phyloP scores from a whole-genome alignment of 2,888 invertebrate genomes.

The Hipparchia semele region DNA sequence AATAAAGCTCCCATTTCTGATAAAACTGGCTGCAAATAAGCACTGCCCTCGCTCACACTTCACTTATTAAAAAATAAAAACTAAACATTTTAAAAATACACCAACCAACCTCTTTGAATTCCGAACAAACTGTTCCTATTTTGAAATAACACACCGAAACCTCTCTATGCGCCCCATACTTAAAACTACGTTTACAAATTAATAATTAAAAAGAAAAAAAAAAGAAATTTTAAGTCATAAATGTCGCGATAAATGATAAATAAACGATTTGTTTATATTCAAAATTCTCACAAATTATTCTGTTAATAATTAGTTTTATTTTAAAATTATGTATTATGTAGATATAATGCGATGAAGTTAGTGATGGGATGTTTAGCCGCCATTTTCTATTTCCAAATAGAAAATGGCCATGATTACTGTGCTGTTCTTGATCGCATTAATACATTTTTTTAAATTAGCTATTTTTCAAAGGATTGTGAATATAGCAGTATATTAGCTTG shows the following conservation, averaged over 20 bases:
- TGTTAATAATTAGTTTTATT: not conserved
- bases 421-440: no score
- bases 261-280: not conserved
- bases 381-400: no score
- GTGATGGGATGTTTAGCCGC: no score
- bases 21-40: slow-evolving; percentile 39
- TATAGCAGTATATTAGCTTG: no score
- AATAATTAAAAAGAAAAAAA: not conserved
- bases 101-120: slow-evolving; percentile 30
- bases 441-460: no score
- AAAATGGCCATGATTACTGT: no score
- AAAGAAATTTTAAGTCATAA: not conserved
- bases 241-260: not conserved
- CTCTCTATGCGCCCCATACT: not conserved
- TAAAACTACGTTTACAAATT: slow-evolving; percentile 17
- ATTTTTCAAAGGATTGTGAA: no score
- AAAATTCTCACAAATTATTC: not conserved
- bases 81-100: slow-evolving; percentile 39
- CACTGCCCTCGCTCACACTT: slow-evolving; percentile 39
- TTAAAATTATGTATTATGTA: not conserved
- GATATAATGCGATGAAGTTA: no score
- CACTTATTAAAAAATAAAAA: slow-evolving; percentile 17
- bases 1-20: slow-evolving; percentile 49
- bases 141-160: slow-evolving; percentile 11
- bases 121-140: slow-evolving; percentile 31